A percentile compares a stretch with the other conserved stretches of the same genome.
Conservation (phyloP, 2,113 vertebrate species). For the Corydoras sp. region DNA sequence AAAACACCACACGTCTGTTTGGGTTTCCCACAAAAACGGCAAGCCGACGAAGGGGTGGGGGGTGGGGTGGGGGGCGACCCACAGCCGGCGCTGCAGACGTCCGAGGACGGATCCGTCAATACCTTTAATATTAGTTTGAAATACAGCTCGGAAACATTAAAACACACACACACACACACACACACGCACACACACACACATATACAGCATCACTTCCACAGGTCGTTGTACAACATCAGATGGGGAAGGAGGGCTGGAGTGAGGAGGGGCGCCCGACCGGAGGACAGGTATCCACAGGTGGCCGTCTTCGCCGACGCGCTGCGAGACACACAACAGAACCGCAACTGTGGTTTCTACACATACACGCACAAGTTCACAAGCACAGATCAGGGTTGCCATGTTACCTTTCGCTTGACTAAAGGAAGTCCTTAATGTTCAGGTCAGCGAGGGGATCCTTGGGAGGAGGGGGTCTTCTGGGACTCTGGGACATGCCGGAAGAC, state of each 20-base stretch:
- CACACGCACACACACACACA: conserved; percentile 72
- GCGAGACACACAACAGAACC: conserved; percentile 39
- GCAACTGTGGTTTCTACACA: conserved; percentile 3
- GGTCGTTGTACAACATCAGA: conserved; percentile 92
- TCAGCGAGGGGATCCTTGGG: conserved; percentile 97
- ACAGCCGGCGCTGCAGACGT: conserved; percentile 57
- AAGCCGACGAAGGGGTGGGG: conserved; percentile 27
- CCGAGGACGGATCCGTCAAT: conserved; percentile 79
- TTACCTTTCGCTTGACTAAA: conserved; percentile 72
- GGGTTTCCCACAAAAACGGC: conserved; percentile 41
- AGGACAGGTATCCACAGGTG: conserved; percentile 34
- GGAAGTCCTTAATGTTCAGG: conserved; percentile 99
- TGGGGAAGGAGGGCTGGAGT: conserved; percentile 42
- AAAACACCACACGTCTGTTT: conserved; percentile 64
- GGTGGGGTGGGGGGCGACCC: conserved; percentile 59
- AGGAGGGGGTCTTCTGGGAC: conserved; percentile 91
- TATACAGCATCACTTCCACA: conserved; percentile 87
- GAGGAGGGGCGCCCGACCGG: conserved; percentile 30
- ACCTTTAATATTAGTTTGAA: conserved; percentile 55
- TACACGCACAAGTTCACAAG: conserved; percentile 14
- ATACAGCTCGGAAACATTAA: conserved; percentile 73
- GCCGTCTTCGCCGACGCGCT: conserved; percentile 38
- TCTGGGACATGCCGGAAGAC: conserved; percentile 76
- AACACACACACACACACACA: conserved; percentile 76
- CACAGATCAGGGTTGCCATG: conserved; percentile 40